Evolutionary conservation across 2,888 invertebrate species (phyloP).

Genomic region (Pycnomerus fuliginosus): DNA sequence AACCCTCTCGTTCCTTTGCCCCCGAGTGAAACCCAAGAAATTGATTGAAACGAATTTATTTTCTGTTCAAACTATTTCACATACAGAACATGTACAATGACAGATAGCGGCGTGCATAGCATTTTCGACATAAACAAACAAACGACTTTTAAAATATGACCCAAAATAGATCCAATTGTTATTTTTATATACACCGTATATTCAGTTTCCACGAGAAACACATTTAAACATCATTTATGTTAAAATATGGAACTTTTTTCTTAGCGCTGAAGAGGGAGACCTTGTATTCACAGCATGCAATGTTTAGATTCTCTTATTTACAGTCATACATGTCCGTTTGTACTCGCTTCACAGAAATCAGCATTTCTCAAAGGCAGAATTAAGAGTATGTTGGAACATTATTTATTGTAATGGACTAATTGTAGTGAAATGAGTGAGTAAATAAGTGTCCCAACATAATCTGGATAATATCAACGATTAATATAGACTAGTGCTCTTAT

Average conservation of each 20-base stretch:
- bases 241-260: constrained; percentile 20
- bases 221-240: constrained; percentile 19
- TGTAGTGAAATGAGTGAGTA: no score
- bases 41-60: constrained; percentile 28
- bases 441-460: no score
- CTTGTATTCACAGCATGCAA: constrained; percentile 16
- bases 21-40: no score
- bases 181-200: constrained; percentile 18
- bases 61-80: constrained; percentile 25
- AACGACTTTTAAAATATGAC: constrained; percentile 18
- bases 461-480: no score
- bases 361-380: constrained; percentile 19
- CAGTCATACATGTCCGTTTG: no score
- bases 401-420: no score
- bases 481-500: no score
- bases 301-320: constrained; percentile 11
- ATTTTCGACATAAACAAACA: constrained; percentile 17
- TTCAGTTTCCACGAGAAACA: constrained; percentile 24
- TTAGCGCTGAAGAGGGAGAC: constrained; percentile 10
- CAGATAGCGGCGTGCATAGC: constrained; percentile 31
- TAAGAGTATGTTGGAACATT: constrained; percentile 16
- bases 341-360: no score
- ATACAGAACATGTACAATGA: constrained; percentile 30
- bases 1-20: constrained; percentile 7
- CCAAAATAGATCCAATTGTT: constrained; percentile 21